Evolutionary conservation across 1,140 invertebrate species (phyloP), one percentile per base, ranked within the genome.

Genomic region (Drosophila ogumai): DNA sequence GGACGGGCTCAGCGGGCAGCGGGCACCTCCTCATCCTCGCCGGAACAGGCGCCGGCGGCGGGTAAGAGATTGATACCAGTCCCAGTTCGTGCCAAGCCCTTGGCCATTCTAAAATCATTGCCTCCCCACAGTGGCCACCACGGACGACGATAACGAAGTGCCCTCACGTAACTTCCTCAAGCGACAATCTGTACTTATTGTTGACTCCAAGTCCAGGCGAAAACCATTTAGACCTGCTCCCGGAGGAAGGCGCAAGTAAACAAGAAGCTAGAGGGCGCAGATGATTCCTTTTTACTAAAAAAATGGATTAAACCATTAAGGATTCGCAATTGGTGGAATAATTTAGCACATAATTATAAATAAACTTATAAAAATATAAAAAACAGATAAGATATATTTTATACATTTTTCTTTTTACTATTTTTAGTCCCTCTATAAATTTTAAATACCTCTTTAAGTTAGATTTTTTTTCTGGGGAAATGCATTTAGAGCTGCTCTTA

Each of bases 61-160:
- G 92, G 92, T 92, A 78, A 85, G 68, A 81, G 65, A 17, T 28
- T 59, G 50, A 12, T 28, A 38, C 36, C 46, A 36, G 38, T 25
- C 32, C 32, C 28, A 66, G 58, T 32, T 65, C 43, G 40, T 46
- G 72, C 19, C 1, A 10, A n/a, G 7, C 17, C 55, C 19, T 13
- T 22, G 40, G 25, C n/a, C 31, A n/a, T 64, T 22, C 56, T 25
- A 19, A 25, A 41, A 61, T 43, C 5, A 25, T 43, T 22, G 58
- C 10, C 28, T 12, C n/a, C 19, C 19, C 8, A 31, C 66, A 86
- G 84, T 81, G 56, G 93, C 93, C 93, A 94, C 93, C 17, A 95
- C 96, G 0, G 96, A 96, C 57, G 96, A 97, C 71, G 96, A 97
- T 82, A 96, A 96, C 64, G 97, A 98, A 90, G 95, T 97, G 46